Evolutionary conservation across 2,113 vertebrate genomes (phyloP), one percentile per base, ranked within the genome.

Genomic region (Dasyurus viverrinus): DNA sequence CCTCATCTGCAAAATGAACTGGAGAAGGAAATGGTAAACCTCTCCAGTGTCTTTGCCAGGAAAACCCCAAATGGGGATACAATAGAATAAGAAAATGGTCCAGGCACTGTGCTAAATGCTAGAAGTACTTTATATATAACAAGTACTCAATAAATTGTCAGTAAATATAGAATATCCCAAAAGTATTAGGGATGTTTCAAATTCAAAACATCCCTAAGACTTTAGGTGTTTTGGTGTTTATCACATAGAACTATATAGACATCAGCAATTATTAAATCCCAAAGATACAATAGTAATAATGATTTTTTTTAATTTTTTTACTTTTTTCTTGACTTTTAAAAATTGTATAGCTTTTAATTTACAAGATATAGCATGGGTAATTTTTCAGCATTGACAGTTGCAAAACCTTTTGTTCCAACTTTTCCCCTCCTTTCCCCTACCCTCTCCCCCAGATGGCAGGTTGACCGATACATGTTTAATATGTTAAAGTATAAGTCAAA

Each of bases 221-320:
- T 76, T 76, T 76, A 42, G 19, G 68, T 52, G 36, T 22, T 6
- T 42, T 8, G 5, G 36, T 22, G 5, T 76, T n/a, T n/a, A 76
- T 14, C 68, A 22, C 30, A 42, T 16, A 42, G 16, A 42, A 36
- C 68, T 76, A 42, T 68, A n/a, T 76, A 22, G n/a, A n/a, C 36
- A 76, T 76, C 68, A 76, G 36, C 36, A 19, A 42, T 19, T 30
- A 53, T 89, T 95, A 96, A 93, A 93, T 94, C 55, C 47, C 94
- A 57, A 91, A 95, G 95, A 98, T 53, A 54, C 47, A 93, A 90
- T 97, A 90, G 91, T 7, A 50, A 94, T 91, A 94, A 89, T 54
- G 36, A 92, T 68, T 84, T 54, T 95, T 96, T 90, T 92, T 93
- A 48, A 47, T 47, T 2, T 47, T 4, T 47, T 47, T 2, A 47